Percentiles rank a stretch among this genome's conserved stretches.
phyloP scores from a whole-genome alignment of 2,113 vertebrate species.

The Aspidoscelis tigris region DNA sequence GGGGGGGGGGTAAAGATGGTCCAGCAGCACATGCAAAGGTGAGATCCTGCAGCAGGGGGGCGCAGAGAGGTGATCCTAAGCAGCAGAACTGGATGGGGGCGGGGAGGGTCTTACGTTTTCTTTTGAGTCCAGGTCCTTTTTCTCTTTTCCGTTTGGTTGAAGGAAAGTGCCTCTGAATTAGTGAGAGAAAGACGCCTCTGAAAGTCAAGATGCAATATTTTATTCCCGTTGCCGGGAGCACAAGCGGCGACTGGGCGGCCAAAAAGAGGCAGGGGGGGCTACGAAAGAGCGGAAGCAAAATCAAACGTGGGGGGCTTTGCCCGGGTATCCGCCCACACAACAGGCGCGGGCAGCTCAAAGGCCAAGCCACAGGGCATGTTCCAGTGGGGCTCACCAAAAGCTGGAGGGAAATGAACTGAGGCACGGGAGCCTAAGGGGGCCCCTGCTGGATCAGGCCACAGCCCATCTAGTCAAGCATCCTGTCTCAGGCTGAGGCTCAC shows the following conservation, averaged over 20 bases:
- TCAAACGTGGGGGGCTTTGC: not conserved
- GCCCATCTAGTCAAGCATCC: too few relatives aligned
- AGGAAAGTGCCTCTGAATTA: slow-evolving; percentile 97
- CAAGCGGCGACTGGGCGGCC: slow-evolving; percentile 16
- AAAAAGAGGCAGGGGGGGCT: too few relatives aligned
- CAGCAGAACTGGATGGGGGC: slow-evolving; percentile 13
- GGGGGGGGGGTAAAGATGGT: too few relatives aligned
- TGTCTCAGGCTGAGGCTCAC: too few relatives aligned
- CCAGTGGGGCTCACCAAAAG: too few relatives aligned
- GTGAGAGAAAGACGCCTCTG: slow-evolving; percentile 96
- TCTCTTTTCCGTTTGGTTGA: slow-evolving; percentile 93
- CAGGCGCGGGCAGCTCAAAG: not conserved
- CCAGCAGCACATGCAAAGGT: not conserved
- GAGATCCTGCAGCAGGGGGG: not conserved
- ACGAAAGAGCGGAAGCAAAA: not conserved
- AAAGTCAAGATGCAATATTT: slow-evolving; percentile 63
- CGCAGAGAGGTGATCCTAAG: not conserved
- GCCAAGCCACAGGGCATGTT: not conserved
- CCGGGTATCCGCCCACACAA: not conserved
- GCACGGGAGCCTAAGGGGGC: too few relatives aligned
- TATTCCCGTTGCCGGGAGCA: slow-evolving; percentile 45
- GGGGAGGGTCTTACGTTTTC: slow-evolving; percentile 87
- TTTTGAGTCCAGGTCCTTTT: slow-evolving; percentile 85
- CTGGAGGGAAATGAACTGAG: too few relatives aligned
- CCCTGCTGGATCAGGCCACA: too few relatives aligned